These are phyloP conservation scores for Gasteruption jaculator DNA, from an alignment of 2,888 invertebrate species.

Conservation along the genomic window DNA sequence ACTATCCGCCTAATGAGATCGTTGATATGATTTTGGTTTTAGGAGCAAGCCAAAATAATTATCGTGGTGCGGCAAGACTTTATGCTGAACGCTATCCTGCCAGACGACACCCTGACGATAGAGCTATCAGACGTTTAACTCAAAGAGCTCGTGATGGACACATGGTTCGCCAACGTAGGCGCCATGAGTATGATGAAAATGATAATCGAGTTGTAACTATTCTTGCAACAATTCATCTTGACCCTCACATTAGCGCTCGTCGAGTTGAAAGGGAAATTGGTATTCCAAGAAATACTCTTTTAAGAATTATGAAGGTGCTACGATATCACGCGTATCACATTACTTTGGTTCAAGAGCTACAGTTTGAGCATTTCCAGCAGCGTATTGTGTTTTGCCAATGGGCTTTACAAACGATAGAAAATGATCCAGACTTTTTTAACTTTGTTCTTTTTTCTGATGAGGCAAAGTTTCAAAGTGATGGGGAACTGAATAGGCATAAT, in stretches of 20 bases:
- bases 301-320: constrained; percentile 6
- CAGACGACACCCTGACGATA: constrained; percentile 8
- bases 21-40: constrained; percentile 17
- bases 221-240: constrained; percentile 5
- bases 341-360: constrained; percentile 11
- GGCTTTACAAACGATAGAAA: constrained; percentile 3
- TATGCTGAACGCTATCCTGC: constrained; percentile 13
- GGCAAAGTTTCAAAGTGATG: constrained; percentile 3
- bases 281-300: constrained; percentile 12
- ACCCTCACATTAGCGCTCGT: constrained; percentile 12
- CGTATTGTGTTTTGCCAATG: constrained; percentile 16
- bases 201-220: constrained; percentile 8
- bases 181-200: constrained; percentile 5
- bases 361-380: constrained; percentile 5
- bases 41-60: constrained; percentile 13
- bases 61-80: constrained; percentile 11
- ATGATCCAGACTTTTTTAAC: background rate
- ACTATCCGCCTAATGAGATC: constrained; percentile 15
- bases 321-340: constrained; percentile 16
- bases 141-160: constrained; percentile 4
- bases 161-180: constrained; percentile 1
- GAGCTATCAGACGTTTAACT: constrained; percentile 1
- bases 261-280: constrained; percentile 14
- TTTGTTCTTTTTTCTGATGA: constrained; percentile 8
- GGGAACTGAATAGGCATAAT: constrained; percentile 5